Evolutionary conservation across 2,797 vertebrate genomes (phyloP).

Genomic region (Acrossocheilus wenchowensis): DNA sequence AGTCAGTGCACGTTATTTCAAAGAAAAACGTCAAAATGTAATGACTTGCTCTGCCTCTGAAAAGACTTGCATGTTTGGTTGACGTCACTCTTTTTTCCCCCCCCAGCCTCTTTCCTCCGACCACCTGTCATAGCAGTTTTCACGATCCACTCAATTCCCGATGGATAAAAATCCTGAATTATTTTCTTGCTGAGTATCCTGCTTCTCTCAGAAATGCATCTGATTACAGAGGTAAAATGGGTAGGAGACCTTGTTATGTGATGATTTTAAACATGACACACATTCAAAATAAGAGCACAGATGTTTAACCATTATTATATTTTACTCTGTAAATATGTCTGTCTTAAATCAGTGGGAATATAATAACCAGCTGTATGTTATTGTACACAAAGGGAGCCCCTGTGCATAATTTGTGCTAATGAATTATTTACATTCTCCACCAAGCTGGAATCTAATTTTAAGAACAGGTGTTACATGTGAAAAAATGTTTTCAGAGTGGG

Average conservation of each 20-base stretch:
- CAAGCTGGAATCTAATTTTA: slow-evolving; percentile 44
- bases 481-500: not conserved
- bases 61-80: not conserved
- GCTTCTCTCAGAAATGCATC: slow-evolving; percentile 14
- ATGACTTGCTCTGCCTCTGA: not conserved
- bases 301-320: not conserved
- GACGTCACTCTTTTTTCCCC: not conserved
- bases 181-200: slow-evolving; percentile 1
- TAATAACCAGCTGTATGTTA: slow-evolving; percentile 35
- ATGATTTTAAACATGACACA: not conserved
- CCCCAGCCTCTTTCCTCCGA: not conserved
- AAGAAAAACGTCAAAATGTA: not conserved
- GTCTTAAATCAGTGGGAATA: slow-evolving; percentile 19
- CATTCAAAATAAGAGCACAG: not conserved
- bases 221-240: slow-evolving; percentile 5
- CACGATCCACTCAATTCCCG: slow-evolving; percentile 12
- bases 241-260: not conserved
- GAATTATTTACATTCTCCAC: slow-evolving; percentile 54
- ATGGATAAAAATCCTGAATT: not conserved
- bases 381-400: not conserved
- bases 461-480: slow-evolving; percentile 39
- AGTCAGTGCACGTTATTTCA: not conserved
- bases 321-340: slow-evolving; percentile 2
- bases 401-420: slow-evolving; percentile 39
- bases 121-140: slow-evolving; percentile 27